These are phyloP conservation scores for Tragelaphus oryx DNA, from an alignment of 2,797 vertebrate species.

Conservation along the genomic window DNA sequence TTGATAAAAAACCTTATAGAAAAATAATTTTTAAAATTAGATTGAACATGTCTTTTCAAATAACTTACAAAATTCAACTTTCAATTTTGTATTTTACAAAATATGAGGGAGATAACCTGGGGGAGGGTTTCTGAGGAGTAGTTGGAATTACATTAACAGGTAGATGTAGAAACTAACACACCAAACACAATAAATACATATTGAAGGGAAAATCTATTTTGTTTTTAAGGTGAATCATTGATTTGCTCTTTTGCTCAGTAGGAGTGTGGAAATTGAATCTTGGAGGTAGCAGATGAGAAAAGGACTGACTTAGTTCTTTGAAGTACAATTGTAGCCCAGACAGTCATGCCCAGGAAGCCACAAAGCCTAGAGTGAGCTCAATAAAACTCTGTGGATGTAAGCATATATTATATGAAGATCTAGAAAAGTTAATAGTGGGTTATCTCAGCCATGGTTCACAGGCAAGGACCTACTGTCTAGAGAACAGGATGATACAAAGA, in stretches of 20 bases:
- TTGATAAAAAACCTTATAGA: not conserved
- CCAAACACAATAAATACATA: not conserved
- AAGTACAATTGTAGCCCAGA: not conserved
- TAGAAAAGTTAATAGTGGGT: not conserved
- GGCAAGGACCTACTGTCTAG: not conserved
- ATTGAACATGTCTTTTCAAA: not conserved
- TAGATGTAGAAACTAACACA: not conserved
- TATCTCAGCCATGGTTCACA: constrained; percentile 27
- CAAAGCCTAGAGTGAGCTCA: not conserved
- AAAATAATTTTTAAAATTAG: not conserved
- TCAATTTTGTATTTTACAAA: not conserved
- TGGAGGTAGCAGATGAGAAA: constrained; percentile 10
- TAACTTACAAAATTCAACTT: not conserved
- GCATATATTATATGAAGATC: not conserved
- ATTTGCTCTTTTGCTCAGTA: not conserved
- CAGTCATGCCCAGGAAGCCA: not conserved
- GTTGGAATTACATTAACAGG: not conserved
- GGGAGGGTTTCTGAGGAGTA: not conserved
- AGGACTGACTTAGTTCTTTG: constrained; percentile 33
- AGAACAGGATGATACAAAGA: constrained; percentile 14
- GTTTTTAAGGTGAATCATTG: not conserved
- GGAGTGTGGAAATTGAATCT: constrained; percentile 34
- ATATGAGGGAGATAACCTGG: not conserved
- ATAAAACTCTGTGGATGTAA: not conserved
- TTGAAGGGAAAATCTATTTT: not conserved